Evolutionary conservation across 2,797 vertebrate species (phyloP).

Genomic region (Anolis apletophallus): DNA sequence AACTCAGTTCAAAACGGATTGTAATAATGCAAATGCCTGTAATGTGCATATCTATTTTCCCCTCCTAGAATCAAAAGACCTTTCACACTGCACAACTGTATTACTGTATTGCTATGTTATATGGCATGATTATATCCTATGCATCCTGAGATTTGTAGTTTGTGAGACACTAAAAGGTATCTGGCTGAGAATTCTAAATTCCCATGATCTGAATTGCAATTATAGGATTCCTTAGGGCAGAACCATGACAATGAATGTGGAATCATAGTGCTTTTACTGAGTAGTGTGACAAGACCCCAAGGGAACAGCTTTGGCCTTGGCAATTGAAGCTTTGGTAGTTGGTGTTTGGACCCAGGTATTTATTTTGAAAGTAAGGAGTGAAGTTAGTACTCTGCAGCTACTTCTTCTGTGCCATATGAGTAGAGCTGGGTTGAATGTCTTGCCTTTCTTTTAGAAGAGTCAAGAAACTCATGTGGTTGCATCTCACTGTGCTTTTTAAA

Average conservation of each 20-base stretch:
- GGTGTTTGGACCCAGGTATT: not conserved
- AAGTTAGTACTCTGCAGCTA: not conserved
- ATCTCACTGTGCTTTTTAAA: not conserved
- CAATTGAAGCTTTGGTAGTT: not conserved
- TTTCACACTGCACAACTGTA: too few species aligned
- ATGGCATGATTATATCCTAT: too few species aligned
- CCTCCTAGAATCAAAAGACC: not conserved
- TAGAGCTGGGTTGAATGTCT: not conserved
- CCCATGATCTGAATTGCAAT: too few species aligned
- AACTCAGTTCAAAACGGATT: not conserved
- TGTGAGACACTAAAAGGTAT: too few species aligned
- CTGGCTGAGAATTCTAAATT: too few species aligned
- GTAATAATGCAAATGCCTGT: not conserved
- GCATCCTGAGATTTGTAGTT: too few species aligned
- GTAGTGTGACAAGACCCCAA: too few species aligned
- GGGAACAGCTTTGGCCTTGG: too few species aligned
- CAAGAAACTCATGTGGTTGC: not conserved
- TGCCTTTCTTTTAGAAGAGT: not conserved
- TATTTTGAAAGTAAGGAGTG: not conserved
- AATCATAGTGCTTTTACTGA: too few species aligned
- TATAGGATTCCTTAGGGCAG: too few species aligned
- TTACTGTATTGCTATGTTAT: too few species aligned
- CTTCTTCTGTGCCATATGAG: not conserved
- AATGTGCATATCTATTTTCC: not conserved
- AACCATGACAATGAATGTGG: too few species aligned